phyloP scores from a whole-genome alignment of 2,888 invertebrate genomes.

The Chymomyza fuscimana region DNA sequence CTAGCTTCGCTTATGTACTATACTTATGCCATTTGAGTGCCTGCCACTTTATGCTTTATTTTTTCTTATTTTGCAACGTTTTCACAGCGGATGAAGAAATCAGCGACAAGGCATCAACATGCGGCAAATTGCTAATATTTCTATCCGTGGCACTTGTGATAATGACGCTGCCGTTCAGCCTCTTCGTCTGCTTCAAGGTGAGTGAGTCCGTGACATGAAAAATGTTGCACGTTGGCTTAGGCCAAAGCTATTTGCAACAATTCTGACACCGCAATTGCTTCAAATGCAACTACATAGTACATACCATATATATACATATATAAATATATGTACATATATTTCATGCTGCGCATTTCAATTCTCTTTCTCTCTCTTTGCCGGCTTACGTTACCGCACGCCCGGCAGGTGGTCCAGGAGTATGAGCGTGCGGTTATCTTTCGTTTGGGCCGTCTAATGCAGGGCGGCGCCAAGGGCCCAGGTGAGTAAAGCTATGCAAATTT shows the following conservation, averaged over 20 bases:
- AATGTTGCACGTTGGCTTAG: not conserved
- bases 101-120: conserved; percentile 85
- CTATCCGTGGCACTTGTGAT: conserved; percentile 91
- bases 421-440: conserved; percentile 97
- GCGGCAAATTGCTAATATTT: conserved; percentile 90
- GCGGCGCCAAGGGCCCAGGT: conserved; percentile 97
- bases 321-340: not conserved
- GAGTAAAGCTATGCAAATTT: conserved; percentile 78
- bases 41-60: not conserved
- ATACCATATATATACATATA: not conserved
- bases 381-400: not conserved
- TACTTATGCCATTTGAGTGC: not conserved
- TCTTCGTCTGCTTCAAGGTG: conserved; percentile 96
- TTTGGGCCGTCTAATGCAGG: conserved; percentile 91
- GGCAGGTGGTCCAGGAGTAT: conserved; percentile 96
- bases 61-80: conserved; percentile 31
- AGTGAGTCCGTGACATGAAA: conserved; percentile 60
- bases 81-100: conserved; percentile 83
- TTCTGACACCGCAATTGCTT: not conserved
- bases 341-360: not conserved
- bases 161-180: conserved; percentile 93
- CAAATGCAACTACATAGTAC: not conserved
- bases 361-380: not conserved
- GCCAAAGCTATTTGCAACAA: conserved; percentile 19
- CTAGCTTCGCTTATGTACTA: not conserved